Percentiles rank a stretch among this genome's conserved stretches.
phyloP scores from a whole-genome alignment of 1,140 invertebrate species.

The Zaprionus ornatus region DNA sequence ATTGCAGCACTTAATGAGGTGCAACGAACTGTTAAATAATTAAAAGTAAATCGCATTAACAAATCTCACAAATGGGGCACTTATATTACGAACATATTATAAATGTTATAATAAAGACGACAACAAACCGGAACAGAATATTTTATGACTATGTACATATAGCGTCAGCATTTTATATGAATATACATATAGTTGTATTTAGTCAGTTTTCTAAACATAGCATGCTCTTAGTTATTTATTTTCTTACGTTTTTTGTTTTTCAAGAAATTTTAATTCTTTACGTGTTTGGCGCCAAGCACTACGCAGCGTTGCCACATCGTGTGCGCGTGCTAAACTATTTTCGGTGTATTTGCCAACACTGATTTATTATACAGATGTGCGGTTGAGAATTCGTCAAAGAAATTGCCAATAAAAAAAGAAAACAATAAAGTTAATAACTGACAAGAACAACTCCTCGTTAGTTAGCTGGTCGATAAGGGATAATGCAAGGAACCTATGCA shows the following conservation, averaged over 20 bases:
- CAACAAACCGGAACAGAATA: background rate
- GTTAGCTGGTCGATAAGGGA: constrained; percentile 17
- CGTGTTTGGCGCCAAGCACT: constrained; percentile 24
- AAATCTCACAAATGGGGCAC: background rate
- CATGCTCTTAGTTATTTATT: background rate
- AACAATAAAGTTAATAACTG: constrained; percentile 13
- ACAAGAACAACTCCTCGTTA: constrained; percentile 23
- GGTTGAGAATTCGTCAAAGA: constrained; percentile 7
- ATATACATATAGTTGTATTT: too few species aligned
- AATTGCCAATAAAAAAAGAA: constrained; percentile 12
- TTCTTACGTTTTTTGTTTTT: background rate
- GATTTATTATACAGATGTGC: constrained; percentile 18
- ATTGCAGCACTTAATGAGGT: constrained; percentile 56
- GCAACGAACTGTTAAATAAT: constrained; percentile 44
- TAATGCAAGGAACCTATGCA: constrained; percentile 35
- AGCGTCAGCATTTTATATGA: background rate
- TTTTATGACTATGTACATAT: background rate
- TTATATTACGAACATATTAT: background rate
- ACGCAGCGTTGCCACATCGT: constrained; percentile 18
- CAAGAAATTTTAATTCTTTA: constrained; percentile 15
- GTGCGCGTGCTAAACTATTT: background rate
- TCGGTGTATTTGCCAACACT: constrained; percentile 16
- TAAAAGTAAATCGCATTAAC: background rate
- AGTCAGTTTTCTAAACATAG: background rate
- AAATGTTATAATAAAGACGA: background rate